Evolutionary conservation across 2,113 vertebrate genomes (phyloP), one percentile per base, ranked within the genome.

Genomic region (Pelmatolapia mariae): DNA sequence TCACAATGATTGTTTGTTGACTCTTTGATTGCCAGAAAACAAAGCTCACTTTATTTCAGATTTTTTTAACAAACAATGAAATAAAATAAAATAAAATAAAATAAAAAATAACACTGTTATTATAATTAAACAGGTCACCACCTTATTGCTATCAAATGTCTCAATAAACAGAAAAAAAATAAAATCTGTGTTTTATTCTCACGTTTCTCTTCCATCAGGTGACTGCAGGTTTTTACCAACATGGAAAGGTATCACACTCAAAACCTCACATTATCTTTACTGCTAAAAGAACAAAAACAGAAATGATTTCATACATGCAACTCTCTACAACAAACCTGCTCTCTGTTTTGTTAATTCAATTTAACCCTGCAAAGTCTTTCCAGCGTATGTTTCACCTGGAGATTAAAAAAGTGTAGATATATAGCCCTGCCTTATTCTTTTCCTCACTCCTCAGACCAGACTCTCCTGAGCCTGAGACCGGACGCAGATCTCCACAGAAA

Each of bases 391-490:
- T 52, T 3, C 19, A 53, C 10, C 2, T 1, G 10, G n/a, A 54
- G 0, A 22, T 5, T 12, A 54, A 54, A 4, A 54, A 10, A 24
- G 0, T 0, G 8, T 10, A 1, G n/a, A 11, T 54, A 54, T 54
- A 54, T 54, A 0, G 11, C 2, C n/a, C 52, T 53, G 19, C 0
- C 19, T 0, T 0, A 54, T 54, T 11, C 52, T 0, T 54, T 22
- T 22, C 1, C 1, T 53, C 10, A 53, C 5, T 54, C n/a, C n/a
- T 22, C 52, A 54, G 52, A 54, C 52, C 52, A 54, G n/a, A 54
- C 10, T 1, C 53, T 54, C 10, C 53, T 24, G 53, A 53, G 5
- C 50, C 5, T n/a, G 9, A 53, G 2, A 1, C 36, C 3, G 4
- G 36, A 38, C 36, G 4, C 36, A 38, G 36, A 9, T 38, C 36